phyloP scores from a whole-genome alignment of 2,797 vertebrate genomes.

The Onychomys arenicola region DNA sequence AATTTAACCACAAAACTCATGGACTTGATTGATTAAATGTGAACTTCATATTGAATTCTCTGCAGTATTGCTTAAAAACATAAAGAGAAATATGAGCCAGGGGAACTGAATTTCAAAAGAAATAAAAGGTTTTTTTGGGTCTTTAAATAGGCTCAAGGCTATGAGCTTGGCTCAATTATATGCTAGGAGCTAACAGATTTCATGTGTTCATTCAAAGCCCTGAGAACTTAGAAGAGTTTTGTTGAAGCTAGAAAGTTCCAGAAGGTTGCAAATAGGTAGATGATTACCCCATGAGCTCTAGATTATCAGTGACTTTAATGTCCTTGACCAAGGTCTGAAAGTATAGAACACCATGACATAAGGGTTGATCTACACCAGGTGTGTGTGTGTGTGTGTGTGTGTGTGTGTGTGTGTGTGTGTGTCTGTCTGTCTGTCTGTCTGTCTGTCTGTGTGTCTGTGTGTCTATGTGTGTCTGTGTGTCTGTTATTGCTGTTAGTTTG shows the following conservation, averaged over 20 bases:
- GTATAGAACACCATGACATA: background rate
- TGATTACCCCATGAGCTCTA: background rate
- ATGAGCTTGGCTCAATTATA: background rate
- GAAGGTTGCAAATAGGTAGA: background rate
- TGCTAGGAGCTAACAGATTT: background rate
- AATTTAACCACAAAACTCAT: background rate
- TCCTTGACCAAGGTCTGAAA: background rate
- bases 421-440: too few relatives aligned
- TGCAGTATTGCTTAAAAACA: background rate
- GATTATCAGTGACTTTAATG: background rate
- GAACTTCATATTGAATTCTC: conserved; percentile 48
- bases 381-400: too few relatives aligned
- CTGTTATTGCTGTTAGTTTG: background rate
- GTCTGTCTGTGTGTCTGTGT: too few relatives aligned
- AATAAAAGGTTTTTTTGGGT: background rate
- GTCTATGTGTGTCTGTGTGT: background rate
- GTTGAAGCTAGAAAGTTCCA: background rate
- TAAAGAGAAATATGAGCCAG: background rate
- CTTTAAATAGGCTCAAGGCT: background rate
- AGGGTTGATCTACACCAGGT: background rate
- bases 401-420: too few relatives aligned
- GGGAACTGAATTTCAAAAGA: conserved; percentile 10
- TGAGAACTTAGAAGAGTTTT: background rate
- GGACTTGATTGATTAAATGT: conserved; percentile 59
- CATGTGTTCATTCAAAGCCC: background rate